A percentile compares a stretch with the other conserved stretches of the same genome.
These are phyloP conservation scores for Pinctada fucata DNA, from an alignment of 2,888 invertebrate genomes.

Conservation along the genomic window DNA sequence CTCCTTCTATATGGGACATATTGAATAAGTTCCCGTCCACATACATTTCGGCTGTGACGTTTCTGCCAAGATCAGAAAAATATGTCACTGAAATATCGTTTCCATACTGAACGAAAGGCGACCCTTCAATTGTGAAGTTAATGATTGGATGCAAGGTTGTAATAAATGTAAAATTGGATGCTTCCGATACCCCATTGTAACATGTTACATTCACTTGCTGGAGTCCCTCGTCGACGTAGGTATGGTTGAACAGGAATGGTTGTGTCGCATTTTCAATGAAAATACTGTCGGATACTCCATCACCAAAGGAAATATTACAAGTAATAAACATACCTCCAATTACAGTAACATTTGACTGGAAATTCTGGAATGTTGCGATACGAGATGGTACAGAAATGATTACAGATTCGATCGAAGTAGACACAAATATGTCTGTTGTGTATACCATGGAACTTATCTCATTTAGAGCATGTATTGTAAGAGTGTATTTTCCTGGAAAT, in stretches of 20 bases:
- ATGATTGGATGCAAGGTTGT: slow-evolving; percentile 29
- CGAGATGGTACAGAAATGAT: not conserved
- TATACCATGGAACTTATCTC: slow-evolving; percentile 36
- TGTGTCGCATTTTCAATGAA: slow-evolving; percentile 19
- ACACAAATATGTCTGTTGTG: slow-evolving; percentile 22
- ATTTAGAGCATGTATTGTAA: slow-evolving; percentile 41
- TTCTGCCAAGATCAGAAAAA: slow-evolving; percentile 25
- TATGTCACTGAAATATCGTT: slow-evolving; percentile 26
- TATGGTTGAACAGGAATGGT: slow-evolving; percentile 29
- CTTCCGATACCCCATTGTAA: slow-evolving; percentile 28
- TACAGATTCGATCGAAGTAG: slow-evolving; percentile 29
- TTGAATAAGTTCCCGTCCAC: slow-evolving; percentile 8
- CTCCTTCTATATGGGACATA: not conserved
- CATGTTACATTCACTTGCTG: slow-evolving; percentile 33
- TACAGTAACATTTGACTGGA: slow-evolving; percentile 17
- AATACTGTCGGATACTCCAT: slow-evolving; percentile 27
- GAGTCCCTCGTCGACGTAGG: slow-evolving; percentile 12
- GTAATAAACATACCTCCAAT: slow-evolving; percentile 32
- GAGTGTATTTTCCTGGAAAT: slow-evolving; percentile 21
- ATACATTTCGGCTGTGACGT: slow-evolving; percentile 20
- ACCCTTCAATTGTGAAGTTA: slow-evolving; percentile 14
- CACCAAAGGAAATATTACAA: slow-evolving; percentile 36
- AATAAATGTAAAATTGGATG: slow-evolving; percentile 2
- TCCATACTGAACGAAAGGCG: slow-evolving; percentile 17
- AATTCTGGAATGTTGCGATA: slow-evolving; percentile 10